Evolutionary conservation across 2,113 vertebrate genomes (phyloP), one percentile per base, ranked within the genome.

Genomic region (Mesoclemmys tuberculata): DNA sequence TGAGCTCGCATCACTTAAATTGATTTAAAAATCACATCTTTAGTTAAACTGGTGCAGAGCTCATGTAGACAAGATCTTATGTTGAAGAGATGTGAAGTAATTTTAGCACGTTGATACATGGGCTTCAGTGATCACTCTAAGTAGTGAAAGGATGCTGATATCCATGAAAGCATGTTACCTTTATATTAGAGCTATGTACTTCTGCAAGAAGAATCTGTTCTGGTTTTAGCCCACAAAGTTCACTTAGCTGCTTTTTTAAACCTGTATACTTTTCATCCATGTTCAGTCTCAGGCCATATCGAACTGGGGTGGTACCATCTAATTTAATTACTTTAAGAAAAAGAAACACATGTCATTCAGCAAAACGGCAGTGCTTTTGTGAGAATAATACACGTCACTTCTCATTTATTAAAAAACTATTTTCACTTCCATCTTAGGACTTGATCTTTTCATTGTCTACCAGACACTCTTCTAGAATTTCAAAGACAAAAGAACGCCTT

Each of bases 211-310:
- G 99, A 91, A 99, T 99, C 97, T 99, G 99, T 88, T 99, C 99
- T 9, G 99, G 99, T 97, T 99, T 99, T 91, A 99, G 98, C 81
- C 97, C 98, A 97, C 99, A 99, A 93, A 99, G 98, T 44, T 99
- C 99, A 58, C 99, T 99, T 85, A 99, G 98, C 93, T 99, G 99
- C 58, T 99, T 99, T 98, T 99, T 99, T 95, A 99, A 97, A 49
- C 99, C 99, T 1, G 99, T 99, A 93, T 99, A 99, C 91, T 99
- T 99, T 92, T 99, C 99, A 92, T 99, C 99, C 99, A 99, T 99
- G 94, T 99, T 99, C 89, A 99, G 71, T 86, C 99, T 98, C 90
- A 99, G 98, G 55, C 99, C 99, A 0, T 99, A 99, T 68, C 99
- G 98, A 78, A 99, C 96, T 1, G 99, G 99, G 2, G 99, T 99